Evolutionary conservation across 2,888 invertebrate genomes (phyloP).

Genomic region (Pyralis farinalis): DNA sequence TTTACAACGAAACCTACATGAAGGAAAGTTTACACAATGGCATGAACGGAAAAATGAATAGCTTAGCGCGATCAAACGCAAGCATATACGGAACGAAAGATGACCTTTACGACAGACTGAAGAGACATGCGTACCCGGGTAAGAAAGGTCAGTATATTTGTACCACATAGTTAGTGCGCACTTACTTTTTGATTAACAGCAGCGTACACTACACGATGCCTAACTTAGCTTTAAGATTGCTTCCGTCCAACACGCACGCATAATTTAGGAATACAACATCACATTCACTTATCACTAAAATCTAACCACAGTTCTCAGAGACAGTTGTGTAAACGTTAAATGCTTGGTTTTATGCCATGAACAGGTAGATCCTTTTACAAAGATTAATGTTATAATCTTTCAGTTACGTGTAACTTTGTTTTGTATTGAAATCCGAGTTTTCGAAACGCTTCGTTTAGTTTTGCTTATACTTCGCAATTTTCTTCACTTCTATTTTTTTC

Average conservation of each 20-base stretch:
- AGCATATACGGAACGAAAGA: conserved; percentile 97
- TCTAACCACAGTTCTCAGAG: no score
- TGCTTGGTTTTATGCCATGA: no score
- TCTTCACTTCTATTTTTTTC: no score
- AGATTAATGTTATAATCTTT: no score
- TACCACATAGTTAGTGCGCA: conserved; percentile 68
- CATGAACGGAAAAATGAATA: conserved; percentile 93
- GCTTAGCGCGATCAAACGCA: conserved; percentile 94
- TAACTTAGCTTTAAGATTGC: conserved; percentile 7
- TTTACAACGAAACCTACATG: conserved; percentile 98
- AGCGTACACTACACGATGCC: conserved; percentile 5
- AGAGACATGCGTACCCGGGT: conserved; percentile 95
- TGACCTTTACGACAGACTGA: conserved; percentile 96
- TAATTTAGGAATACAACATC: background rate
- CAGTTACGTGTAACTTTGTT: no score
- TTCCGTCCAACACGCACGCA: conserved; percentile 3
- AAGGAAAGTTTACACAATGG: conserved; percentile 95
- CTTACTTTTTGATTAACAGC: conserved; percentile 27
- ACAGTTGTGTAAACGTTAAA: no score
- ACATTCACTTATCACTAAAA: background rate
- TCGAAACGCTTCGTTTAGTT: no score
- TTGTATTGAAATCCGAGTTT: no score
- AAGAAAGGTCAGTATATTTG: conserved; percentile 91
- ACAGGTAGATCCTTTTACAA: no score
- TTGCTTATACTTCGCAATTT: no score